phyloP scores from a whole-genome alignment of 2,797 vertebrate species.

The Eulemur rubriventer region DNA sequence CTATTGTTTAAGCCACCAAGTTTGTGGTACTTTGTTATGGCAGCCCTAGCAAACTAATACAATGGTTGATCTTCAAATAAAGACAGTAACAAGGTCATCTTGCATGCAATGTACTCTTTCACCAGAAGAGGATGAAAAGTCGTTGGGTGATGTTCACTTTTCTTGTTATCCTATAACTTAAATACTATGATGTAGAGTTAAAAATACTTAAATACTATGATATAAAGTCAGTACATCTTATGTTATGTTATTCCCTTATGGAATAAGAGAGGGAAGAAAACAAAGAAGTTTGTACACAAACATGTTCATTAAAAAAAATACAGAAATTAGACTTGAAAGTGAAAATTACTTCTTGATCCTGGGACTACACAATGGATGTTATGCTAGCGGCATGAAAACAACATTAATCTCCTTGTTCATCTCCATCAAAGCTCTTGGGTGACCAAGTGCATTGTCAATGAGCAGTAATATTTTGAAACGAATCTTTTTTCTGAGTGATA shows the following conservation, averaged over 20 bases:
- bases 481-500: background rate
- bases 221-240: background rate
- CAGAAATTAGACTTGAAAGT: background rate
- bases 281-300: background rate
- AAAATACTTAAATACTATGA: background rate
- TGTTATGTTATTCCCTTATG: background rate
- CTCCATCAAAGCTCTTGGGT: background rate
- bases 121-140: background rate
- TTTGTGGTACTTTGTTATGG: background rate
- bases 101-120: background rate
- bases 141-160: background rate
- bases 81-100: background rate
- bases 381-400: background rate
- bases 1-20: background rate
- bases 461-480: background rate
- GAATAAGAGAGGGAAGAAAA: background rate
- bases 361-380: background rate
- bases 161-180: background rate
- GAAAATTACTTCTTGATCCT: background rate
- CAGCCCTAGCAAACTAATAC: background rate
- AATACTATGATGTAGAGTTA: background rate
- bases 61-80: background rate
- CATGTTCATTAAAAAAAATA: background rate
- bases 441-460: background rate
- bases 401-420: background rate